Base-by-base conservation (phyloP, 2,113 vertebrate species). In the Hippocampus guttulatus region DNA sequence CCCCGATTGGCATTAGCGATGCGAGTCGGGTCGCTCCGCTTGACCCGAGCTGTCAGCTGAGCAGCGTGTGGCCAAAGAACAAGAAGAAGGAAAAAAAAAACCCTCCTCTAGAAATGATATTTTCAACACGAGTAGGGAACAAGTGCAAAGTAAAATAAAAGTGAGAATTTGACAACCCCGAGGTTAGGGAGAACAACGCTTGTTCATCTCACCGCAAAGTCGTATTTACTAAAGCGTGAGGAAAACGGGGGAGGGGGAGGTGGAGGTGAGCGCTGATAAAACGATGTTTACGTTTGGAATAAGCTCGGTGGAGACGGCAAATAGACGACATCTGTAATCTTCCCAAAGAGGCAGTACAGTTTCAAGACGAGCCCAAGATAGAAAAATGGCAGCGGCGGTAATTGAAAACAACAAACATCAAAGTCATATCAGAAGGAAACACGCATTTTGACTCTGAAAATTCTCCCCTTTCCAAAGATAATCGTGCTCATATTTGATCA, bases 21-120 rank as follows among this genome's bases (percentile, higher is more conserved):
- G 78, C 75, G 64, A 2, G 25, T 73, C 21, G 69, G 86, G 86
- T 85, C 80, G 80, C 61, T 76, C 58, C 2, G 43, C 88, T 87
- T 83, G 88, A 88, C 88, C 83, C 70, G 2, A 84, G 77, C 88
- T 68, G 81, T 89, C 86, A 87, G 74, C 80, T 64, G 21, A 79
- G 60, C 86, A 81, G 84, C 86, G 55, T 84, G 88, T 75, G 83
- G 84, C 58, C 74, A 70, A 66, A 75, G 73, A 84, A 87, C 65
- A 74, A 63, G 75, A 74, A 51, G 70, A 68, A 64, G 57, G 30
- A 30, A 60, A 18, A 60, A 30, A 60, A 64, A 79, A 82, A 82
- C 2, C 0, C 71, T 47, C 64, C 64, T 70, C 47, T 16, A 67
- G 73, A 73, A 83, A 62, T 63, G 76, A 84, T 84, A 75, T 86